Conservation (phyloP, 2,797 vertebrate genomes). For the Lophius americanus region DNA sequence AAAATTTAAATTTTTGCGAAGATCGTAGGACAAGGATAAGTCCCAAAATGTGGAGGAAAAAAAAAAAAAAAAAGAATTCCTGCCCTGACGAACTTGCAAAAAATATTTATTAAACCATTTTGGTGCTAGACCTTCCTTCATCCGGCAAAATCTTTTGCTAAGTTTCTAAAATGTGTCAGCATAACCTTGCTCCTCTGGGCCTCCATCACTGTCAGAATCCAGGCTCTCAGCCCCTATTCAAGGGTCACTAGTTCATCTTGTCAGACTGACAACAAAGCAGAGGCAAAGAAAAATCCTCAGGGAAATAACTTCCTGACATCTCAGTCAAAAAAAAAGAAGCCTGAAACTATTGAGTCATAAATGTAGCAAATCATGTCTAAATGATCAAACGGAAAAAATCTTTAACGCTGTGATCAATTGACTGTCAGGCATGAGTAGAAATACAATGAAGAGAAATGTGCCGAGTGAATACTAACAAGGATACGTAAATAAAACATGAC, state of each 20-base stretch:
- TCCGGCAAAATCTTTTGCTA: neutral
- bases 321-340: neutral
- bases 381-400: slow-evolving; percentile 9
- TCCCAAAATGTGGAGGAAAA: no score
- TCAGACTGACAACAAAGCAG: slow-evolving; percentile 48
- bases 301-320: slow-evolving; percentile 23
- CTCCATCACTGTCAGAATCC: slow-evolving; percentile 24
- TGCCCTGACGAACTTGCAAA: no score
- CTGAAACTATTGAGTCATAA: neutral
- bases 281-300: slow-evolving; percentile 36
- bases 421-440: slow-evolving; percentile 13
- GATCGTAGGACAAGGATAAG: no score
- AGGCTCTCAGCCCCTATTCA: slow-evolving; percentile 14
- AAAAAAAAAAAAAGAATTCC: no score
- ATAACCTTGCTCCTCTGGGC: slow-evolving; percentile 3
- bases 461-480: slow-evolving; percentile 25
- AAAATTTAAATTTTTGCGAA: no score
- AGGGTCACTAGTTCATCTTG: slow-evolving; percentile 31
- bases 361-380: neutral
- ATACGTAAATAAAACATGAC: slow-evolving; percentile 44
- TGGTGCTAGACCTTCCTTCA: slow-evolving; percentile 11
- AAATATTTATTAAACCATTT: no score
- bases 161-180: neutral
- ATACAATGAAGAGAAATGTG: slow-evolving; percentile 48
- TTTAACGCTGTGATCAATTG: slow-evolving; percentile 1